Base-by-base conservation (phyloP, 2,113 vertebrate genomes). In the Rattus rattus region DNA sequence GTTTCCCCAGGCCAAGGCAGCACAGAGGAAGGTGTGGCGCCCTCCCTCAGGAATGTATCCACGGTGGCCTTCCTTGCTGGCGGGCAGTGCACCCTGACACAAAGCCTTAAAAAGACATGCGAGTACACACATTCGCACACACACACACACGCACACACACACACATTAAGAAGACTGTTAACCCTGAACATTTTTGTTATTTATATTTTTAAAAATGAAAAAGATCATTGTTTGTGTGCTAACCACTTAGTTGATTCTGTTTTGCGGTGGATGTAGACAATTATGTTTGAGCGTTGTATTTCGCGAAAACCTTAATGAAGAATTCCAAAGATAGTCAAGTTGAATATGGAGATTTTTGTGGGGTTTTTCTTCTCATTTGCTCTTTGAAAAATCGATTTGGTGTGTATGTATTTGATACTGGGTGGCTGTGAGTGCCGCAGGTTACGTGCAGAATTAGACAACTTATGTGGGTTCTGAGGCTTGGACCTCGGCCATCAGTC, bases 141-240 rank as follows among this genome's bases (percentile, higher is more conserved):
- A 43, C 43, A 43, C 43, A 95, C 84, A 96, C 54, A 54, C 54
- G 11, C 10, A 54, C 54, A 59, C 56, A 96, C 91, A 95, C 84
- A 96, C 97, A 96, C 96, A 70, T 70, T n/a, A 76, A 87, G 96
- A 95, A 96, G 97, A 97, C 88, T 98, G 97, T 98, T 77, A 97
- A 98, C 92, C 97, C 97, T 98, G 97, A 98, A 98, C 98, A 91
- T 95, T 67, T 84, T 86, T 98, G 98, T 98, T 99, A 99, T 99
- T 99, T 99, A 99, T 99, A 99, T 98, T 99, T 98, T 99, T 98
- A 96, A 98, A 98, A 97, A 96, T 98, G 96, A 97, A 97, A 98
- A 88, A 90, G 98, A 98, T 97, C 95, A 94, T 98, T 98, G 98
- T 99, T 98, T 97, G 98, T 99, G 98, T 97, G 97, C 98, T 98